Conservation (phyloP, 2,113 vertebrate species). For the Speoplatyrhinus poulsoni region DNA sequence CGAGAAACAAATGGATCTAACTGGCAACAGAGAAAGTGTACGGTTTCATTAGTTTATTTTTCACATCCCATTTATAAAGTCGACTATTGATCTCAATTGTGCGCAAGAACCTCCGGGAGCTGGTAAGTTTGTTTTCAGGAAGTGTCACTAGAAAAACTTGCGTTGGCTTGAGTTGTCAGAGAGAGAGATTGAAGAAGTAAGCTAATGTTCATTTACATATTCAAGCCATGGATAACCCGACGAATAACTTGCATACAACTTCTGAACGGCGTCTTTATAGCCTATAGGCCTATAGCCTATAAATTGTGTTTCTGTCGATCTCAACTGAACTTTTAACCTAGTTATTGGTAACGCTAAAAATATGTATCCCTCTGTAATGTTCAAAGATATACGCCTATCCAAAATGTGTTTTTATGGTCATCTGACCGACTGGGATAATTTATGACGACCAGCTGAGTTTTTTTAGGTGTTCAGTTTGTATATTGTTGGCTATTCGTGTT, state of each 20-base stretch:
- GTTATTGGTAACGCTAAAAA: not conserved
- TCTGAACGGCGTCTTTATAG: no score
- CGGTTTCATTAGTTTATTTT: not conserved
- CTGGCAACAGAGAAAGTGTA: constrained; percentile 34
- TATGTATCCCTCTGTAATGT: not conserved
- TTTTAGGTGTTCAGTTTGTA: constrained; percentile 55
- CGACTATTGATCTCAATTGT: not conserved
- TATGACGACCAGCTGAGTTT: constrained; percentile 87
- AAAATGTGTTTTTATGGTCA: constrained; percentile 58
- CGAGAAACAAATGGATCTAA: constrained; percentile 37
- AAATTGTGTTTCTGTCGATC: not conserved
- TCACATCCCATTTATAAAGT: not conserved
- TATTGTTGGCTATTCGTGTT: constrained; percentile 30
- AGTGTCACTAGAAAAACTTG: constrained; percentile 46
- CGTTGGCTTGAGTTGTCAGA: not conserved
- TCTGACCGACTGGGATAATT: constrained; percentile 67
- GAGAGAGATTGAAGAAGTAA: not conserved
- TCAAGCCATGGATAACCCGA: not conserved
- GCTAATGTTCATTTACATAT: no score
- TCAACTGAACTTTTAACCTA: not conserved
- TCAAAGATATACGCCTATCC: not conserved
- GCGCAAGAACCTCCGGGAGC: constrained; percentile 40
- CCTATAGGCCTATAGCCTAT: not conserved
- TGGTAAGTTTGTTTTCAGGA: constrained; percentile 69
- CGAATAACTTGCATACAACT: no score